Evolutionary conservation across 2,113 vertebrate genomes (phyloP).

Genomic region (Perccottus glenii): DNA sequence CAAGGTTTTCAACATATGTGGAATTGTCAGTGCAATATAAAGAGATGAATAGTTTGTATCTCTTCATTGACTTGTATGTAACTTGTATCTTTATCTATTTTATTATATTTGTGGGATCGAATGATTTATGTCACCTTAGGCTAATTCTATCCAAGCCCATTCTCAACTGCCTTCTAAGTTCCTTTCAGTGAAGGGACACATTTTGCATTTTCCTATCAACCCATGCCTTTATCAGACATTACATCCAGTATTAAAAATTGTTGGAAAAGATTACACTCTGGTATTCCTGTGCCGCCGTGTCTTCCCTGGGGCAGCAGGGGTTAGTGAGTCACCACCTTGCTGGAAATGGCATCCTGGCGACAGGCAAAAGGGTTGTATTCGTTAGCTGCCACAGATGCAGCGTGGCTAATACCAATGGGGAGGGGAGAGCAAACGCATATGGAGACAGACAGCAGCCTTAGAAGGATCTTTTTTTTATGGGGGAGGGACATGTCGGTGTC

Average conservation of each 20-base stretch:
- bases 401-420: conserved; percentile 41
- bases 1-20: no score
- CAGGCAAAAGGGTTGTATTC: conserved; percentile 37
- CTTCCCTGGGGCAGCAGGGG: neutral
- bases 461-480: conserved; percentile 14
- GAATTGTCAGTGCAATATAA: no score
- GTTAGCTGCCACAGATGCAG: conserved; percentile 47
- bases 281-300: neutral
- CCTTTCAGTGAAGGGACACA: neutral
- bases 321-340: conserved; percentile 28
- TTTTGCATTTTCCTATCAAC: conserved; percentile 13
- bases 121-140: no score
- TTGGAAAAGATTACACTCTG: conserved; percentile 39
- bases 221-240: conserved; percentile 22
- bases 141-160: no score
- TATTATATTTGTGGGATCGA: no score
- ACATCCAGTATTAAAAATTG: conserved; percentile 6
- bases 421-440: conserved; percentile 4
- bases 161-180: neutral
- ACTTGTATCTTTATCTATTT: no score
- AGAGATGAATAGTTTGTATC: no score
- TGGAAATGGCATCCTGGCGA: conserved; percentile 35
- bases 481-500: conserved; percentile 16
- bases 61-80: no score
- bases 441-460: conserved; percentile 26